phyloP scores from a whole-genome alignment of 1,140 invertebrate genomes.

The Drosophila auraria region DNA sequence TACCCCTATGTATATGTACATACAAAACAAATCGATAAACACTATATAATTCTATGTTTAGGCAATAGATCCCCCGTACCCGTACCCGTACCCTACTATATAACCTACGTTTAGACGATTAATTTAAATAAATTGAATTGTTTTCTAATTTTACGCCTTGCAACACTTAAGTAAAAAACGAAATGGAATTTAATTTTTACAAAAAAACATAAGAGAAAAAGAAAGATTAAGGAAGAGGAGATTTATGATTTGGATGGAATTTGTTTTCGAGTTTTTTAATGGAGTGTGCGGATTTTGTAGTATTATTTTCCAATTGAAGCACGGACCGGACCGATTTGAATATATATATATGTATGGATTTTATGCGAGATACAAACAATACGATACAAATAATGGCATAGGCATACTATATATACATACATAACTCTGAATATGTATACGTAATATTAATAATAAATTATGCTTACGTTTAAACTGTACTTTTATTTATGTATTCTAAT shows the following conservation, averaged over 20 bases:
- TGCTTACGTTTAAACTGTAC: conserved; percentile 69
- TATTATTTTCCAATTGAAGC: conserved; percentile 76
- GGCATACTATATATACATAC: conserved; percentile 49
- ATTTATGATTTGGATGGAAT: conserved; percentile 48
- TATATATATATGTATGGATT: conserved; percentile 45
- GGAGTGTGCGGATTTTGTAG: conserved; percentile 70
- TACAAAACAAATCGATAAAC: conserved; percentile 56
- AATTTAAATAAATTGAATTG: conserved; percentile 81
- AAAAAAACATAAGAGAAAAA: conserved; percentile 13
- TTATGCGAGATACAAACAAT: conserved; percentile 43
- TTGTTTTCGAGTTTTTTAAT: conserved; percentile 45
- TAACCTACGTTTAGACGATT: conserved; percentile 57
- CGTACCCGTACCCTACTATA: conserved; percentile 24
- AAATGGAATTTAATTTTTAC: conserved; percentile 54
- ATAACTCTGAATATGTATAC: conserved; percentile 61
- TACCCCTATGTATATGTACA: conserved; percentile 70
- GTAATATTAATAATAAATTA: conserved; percentile 77
- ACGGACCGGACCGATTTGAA: conserved; percentile 49
- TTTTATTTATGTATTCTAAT: conserved; percentile 81
- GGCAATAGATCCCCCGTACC: conserved; percentile 30
- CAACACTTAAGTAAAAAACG: conserved; percentile 64
- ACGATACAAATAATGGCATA: conserved; percentile 55
- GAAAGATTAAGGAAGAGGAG: not conserved
- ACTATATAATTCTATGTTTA: conserved; percentile 50
- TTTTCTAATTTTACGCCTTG: conserved; percentile 80